phyloP scores from a whole-genome alignment of 2,797 vertebrate genomes.

The Thalassophryne amazonica region DNA sequence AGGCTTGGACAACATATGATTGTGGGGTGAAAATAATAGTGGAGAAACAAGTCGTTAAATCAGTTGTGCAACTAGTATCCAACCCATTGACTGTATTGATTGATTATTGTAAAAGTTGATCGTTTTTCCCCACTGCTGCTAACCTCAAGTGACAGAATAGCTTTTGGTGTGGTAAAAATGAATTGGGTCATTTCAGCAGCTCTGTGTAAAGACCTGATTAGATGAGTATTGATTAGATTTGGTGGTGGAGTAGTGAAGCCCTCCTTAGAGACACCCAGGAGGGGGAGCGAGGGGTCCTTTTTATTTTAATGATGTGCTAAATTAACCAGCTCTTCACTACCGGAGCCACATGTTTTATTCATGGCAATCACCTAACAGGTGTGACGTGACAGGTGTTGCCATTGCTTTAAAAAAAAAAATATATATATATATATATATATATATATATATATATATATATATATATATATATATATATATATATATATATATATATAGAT shows the following conservation, averaged over 20 bases:
- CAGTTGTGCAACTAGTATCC: too few relatives aligned
- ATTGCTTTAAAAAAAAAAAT: too few relatives aligned
- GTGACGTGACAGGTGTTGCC: slow-evolving; percentile 61
- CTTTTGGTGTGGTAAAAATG: slow-evolving; percentile 59
- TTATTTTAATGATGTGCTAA: slow-evolving; percentile 66
- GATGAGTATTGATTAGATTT: slow-evolving; percentile 65
- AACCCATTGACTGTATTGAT: too few relatives aligned
- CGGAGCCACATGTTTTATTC: slow-evolving; percentile 64
- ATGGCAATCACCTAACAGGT: slow-evolving; percentile 59
- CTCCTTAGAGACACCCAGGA: slow-evolving; percentile 30
- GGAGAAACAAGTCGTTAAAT: too few relatives aligned
- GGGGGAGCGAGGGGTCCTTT: slow-evolving; percentile 11
- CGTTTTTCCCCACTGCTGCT: too few relatives aligned
- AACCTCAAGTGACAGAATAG: slow-evolving; percentile 49
- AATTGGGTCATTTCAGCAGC: slow-evolving; percentile 58
- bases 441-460: too few relatives aligned
- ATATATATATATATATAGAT: too few relatives aligned
- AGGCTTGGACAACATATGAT: too few relatives aligned
- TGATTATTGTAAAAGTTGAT: too few relatives aligned
- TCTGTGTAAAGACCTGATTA: slow-evolving; percentile 55
- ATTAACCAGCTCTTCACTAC: slow-evolving; percentile 55
- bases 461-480: too few relatives aligned
- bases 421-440: too few relatives aligned
- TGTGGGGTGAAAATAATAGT: too few relatives aligned
- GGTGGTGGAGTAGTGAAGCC: slow-evolving; percentile 9